These are phyloP conservation scores for Odontophorus gujanensis DNA, from an alignment of 2,113 vertebrate species.

Conservation along the genomic window DNA sequence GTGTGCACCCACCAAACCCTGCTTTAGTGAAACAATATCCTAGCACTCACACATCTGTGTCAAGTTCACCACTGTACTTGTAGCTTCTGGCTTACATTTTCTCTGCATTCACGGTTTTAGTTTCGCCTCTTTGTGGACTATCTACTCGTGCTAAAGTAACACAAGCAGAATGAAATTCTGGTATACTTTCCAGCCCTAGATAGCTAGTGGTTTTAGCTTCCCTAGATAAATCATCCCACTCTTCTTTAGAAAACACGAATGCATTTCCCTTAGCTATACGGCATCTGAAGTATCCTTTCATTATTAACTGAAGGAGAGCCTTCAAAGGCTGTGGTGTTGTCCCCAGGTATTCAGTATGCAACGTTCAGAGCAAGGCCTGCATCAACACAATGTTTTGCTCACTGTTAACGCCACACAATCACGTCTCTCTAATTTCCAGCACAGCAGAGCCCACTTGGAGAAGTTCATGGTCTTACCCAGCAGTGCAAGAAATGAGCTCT, in stretches of 20 bases:
- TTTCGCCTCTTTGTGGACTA: background rate
- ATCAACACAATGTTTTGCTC: background rate
- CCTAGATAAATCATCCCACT: background rate
- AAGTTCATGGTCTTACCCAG: conserved; percentile 4
- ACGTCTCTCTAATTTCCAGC: background rate
- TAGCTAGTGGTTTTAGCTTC: background rate
- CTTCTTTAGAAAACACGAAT: background rate
- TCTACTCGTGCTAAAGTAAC: background rate
- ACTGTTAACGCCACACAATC: background rate
- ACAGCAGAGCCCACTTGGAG: background rate
- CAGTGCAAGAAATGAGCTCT: conserved; percentile 45
- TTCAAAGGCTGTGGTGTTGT: background rate
- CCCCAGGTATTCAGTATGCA: background rate
- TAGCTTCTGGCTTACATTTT: background rate
- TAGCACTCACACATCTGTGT: background rate
- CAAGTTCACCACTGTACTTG: background rate
- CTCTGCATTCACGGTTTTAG: background rate
- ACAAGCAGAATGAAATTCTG: background rate
- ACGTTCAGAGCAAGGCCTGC: background rate
- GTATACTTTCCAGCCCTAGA: background rate
- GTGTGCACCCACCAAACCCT: fast-evolving
- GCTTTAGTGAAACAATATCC: background rate
- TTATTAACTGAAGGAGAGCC: background rate
- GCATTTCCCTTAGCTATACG: background rate
- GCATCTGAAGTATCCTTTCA: background rate